These are phyloP conservation scores for Cnemophilus loriae DNA, from an alignment of 2,113 vertebrate species.

Conservation along the genomic window DNA sequence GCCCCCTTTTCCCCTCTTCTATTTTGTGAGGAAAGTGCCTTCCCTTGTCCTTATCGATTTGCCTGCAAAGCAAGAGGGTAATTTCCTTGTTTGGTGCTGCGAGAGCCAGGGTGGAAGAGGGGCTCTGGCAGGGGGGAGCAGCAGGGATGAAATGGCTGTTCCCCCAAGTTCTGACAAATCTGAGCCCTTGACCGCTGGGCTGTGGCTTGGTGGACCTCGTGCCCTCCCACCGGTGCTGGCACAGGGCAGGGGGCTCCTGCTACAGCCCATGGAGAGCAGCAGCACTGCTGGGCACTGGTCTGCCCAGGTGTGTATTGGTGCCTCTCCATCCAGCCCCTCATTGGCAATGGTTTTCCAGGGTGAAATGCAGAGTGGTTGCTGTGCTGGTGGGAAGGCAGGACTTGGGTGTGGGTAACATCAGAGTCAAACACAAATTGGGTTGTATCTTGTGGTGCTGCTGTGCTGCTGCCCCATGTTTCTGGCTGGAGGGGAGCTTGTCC, in stretches of 20 bases:
- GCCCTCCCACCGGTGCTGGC: rapidly evolving
- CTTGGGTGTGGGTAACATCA: rapidly evolving
- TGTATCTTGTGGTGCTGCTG: not conserved
- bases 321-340: not conserved
- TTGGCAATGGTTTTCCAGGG: rapidly evolving
- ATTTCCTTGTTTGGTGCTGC: rapidly evolving
- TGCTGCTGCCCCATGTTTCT: not conserved
- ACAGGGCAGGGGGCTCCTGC: not conserved
- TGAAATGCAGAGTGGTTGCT: rapidly evolving
- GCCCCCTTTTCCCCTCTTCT: rapidly evolving
- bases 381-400: not conserved
- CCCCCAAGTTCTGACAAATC: rapidly evolving
- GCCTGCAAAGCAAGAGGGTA: not conserved
- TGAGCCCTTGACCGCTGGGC: not conserved
- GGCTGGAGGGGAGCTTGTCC: not conserved
- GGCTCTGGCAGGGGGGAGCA: not conserved
- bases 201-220: not conserved
- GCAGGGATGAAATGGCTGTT: not conserved
- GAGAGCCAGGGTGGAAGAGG: rapidly evolving
- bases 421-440: rapidly evolving
- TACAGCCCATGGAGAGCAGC: rapidly evolving
- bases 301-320: rapidly evolving
- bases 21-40: not conserved
- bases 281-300: rapidly evolving
- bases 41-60: not conserved